phyloP scores from a whole-genome alignment of 2,113 vertebrate genomes.

The Cyprinodon variegatus region DNA sequence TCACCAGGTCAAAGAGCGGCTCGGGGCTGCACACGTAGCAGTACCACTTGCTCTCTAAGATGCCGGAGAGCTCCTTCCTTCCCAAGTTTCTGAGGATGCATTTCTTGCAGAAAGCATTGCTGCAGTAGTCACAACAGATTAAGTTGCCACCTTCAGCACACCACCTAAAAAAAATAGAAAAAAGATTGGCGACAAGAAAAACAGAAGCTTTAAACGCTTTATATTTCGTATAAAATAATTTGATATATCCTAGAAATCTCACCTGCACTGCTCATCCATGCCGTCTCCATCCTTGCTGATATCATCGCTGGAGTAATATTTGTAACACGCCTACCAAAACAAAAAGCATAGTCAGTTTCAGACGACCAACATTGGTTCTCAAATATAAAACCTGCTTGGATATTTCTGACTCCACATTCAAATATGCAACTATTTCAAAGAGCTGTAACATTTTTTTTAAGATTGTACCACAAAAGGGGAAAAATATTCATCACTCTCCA shows the following conservation, averaged over 20 bases:
- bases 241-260: slow-evolving; percentile 4
- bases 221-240: background rate
- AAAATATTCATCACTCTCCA: background rate
- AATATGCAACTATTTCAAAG: background rate
- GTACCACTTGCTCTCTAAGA: slow-evolving; percentile 95
- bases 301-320: slow-evolving; percentile 98
- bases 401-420: background rate
- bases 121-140: slow-evolving; percentile 98
- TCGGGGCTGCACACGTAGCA: slow-evolving; percentile 96
- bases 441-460: background rate
- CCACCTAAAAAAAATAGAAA: slow-evolving; percentile 83
- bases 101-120: slow-evolving; percentile 99
- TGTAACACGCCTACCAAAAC: slow-evolving; percentile 88
- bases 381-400: background rate
- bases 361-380: background rate
- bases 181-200: background rate
- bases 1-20: slow-evolving; percentile 91
- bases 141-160: slow-evolving; percentile 98
- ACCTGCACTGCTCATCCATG: slow-evolving; percentile 99
- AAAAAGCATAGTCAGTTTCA: slow-evolving; percentile 12
- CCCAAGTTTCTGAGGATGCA: slow-evolving; percentile 96
- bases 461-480: background rate
- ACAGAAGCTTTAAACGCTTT: background rate
- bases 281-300: slow-evolving; percentile 97
- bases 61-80: slow-evolving; percentile 91